Evolutionary conservation across 2,113 vertebrate species (phyloP).

Genomic region (Spea multiplicata): DNA sequence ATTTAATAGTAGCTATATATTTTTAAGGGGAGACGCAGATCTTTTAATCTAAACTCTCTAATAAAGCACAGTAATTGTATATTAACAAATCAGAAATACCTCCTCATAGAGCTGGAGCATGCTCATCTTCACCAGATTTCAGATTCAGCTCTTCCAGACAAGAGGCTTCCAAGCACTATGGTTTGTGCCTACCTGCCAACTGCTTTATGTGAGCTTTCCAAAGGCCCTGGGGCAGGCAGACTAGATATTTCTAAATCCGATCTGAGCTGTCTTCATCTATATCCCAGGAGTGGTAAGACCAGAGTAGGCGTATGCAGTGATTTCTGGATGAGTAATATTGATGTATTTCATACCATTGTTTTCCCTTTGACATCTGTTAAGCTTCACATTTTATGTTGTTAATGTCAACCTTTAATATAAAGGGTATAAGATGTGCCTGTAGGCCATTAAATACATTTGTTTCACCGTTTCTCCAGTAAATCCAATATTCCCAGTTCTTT

Average conservation of each 20-base stretch:
- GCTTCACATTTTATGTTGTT: too few relatives aligned
- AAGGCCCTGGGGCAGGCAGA: not conserved
- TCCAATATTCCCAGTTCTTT: too few relatives aligned
- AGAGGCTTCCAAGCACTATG: not conserved
- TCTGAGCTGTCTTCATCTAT: not conserved
- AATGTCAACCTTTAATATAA: too few relatives aligned
- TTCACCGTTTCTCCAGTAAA: too few relatives aligned
- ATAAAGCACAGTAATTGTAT: too few relatives aligned
- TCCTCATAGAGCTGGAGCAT: too few relatives aligned
- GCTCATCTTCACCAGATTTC: not conserved
- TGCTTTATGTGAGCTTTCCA: not conserved
- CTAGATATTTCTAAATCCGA: not conserved
- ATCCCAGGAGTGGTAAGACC: not conserved
- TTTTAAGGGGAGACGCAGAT: too few relatives aligned
- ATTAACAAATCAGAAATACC: too few relatives aligned
- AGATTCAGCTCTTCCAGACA: not conserved
- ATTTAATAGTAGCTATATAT: too few relatives aligned
- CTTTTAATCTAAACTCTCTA: too few relatives aligned
- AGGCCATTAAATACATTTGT: too few relatives aligned
- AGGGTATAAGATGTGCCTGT: too few relatives aligned
- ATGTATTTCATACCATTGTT: not conserved
- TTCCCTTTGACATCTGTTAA: not conserved
- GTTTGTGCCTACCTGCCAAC: not conserved
- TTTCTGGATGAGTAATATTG: not conserved
- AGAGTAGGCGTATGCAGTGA: not conserved